Conservation (phyloP, 2,888 invertebrate genomes). For the Lacanobia wlatinum region DNA sequence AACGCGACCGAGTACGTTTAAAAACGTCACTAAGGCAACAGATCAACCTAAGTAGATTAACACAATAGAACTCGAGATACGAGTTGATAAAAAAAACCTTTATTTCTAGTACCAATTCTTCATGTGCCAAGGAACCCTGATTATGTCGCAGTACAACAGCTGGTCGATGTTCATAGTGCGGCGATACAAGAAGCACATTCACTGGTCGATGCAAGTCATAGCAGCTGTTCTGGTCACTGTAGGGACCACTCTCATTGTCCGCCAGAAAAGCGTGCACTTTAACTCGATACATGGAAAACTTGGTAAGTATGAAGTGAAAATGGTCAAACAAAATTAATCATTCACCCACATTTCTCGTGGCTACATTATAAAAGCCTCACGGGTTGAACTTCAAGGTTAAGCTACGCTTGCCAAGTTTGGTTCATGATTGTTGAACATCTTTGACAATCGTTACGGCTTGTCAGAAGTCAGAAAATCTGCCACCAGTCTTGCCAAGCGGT, state of each 20-base stretch:
- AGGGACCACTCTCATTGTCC: constrained; percentile 68
- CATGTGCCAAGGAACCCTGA: constrained; percentile 75
- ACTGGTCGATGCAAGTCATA: constrained; percentile 68
- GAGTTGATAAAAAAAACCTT: neutral
- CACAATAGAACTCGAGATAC: neutral
- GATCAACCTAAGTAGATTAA: too few relatives aligned
- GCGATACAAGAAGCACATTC: constrained; percentile 63
- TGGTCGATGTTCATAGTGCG: constrained; percentile 72
- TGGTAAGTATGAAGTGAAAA: constrained; percentile 48
- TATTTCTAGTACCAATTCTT: constrained; percentile 75
- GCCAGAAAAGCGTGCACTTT: constrained; percentile 65
- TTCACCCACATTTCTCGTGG: neutral
- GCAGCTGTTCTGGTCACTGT: constrained; percentile 61
- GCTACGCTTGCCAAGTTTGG: too few relatives aligned
- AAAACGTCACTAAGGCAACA: too few relatives aligned
- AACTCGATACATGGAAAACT: constrained; percentile 69
- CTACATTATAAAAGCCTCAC: too few relatives aligned
- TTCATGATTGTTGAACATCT: too few relatives aligned
- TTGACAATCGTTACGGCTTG: too few relatives aligned
- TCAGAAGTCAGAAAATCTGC: too few relatives aligned
- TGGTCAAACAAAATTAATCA: neutral
- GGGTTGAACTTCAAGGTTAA: too few relatives aligned
- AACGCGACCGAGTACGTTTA: too few relatives aligned
- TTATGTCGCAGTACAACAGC: constrained; percentile 73
- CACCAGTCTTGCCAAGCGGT: too few relatives aligned